A percentile compares a stretch with the other conserved stretches of the same genome.
Conservation (phyloP, 2,113 vertebrate genomes). For the Columbina picui region DNA sequence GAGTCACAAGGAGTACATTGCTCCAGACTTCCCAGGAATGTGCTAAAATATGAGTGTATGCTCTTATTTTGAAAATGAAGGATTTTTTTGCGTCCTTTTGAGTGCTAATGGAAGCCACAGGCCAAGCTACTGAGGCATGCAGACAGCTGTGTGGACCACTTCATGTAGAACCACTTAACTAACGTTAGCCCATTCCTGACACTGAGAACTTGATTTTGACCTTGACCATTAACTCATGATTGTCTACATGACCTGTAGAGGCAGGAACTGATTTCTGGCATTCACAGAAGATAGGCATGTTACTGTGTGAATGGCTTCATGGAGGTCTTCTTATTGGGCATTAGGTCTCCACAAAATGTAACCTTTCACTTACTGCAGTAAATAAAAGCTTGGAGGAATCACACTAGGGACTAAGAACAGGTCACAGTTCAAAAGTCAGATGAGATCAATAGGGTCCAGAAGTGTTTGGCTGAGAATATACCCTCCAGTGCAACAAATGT, state of each 20-base stretch:
- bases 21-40: not conserved
- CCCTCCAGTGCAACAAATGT: not conserved
- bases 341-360: not conserved
- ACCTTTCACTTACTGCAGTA: not conserved
- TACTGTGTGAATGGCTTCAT: not conserved
- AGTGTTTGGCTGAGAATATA: not conserved
- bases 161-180: not conserved
- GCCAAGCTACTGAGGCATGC: accelerated
- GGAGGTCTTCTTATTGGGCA: not conserved
- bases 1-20: not conserved
- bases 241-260: not conserved
- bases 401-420: not conserved
- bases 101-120: not conserved
- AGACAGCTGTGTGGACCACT: not conserved
- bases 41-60: not conserved
- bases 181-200: not conserved
- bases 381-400: not conserved
- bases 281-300: accelerated
- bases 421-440: not conserved
- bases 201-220: not conserved
- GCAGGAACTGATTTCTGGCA: not conserved
- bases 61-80: not conserved
- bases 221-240: not conserved
- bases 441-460: not conserved
- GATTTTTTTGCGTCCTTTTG: not conserved